Evolutionary conservation across 2,888 invertebrate species (phyloP).

Genomic region (Ptychoptera albimana): DNA sequence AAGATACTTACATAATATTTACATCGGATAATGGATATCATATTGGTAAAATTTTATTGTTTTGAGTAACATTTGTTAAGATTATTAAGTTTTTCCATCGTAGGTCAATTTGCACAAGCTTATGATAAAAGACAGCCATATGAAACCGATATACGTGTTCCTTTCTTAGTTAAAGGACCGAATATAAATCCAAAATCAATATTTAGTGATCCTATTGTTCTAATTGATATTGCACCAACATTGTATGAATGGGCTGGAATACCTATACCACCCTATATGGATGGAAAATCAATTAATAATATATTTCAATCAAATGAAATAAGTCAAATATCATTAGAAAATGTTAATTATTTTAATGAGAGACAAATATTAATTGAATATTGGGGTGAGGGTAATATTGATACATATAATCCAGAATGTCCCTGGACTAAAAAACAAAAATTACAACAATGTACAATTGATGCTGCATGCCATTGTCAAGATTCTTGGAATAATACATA

Average conservation of each 20-base stretch:
- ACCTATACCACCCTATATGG: slow-evolving; percentile 35
- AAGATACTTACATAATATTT: slow-evolving; percentile 65
- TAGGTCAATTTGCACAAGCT: slow-evolving; percentile 72
- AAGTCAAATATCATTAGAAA: background rate
- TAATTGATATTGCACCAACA: slow-evolving; percentile 76
- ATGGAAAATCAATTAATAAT: slow-evolving; percentile 41
- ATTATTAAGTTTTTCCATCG: no score
- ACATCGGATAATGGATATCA: slow-evolving; percentile 89
- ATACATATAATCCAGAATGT: slow-evolving; percentile 42
- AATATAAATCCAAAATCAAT: slow-evolving; percentile 34
- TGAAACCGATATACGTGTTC: slow-evolving; percentile 76
- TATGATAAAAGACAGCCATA: slow-evolving; percentile 84
- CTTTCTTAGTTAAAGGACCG: slow-evolving; percentile 67
- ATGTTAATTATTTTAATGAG: slow-evolving; percentile 9
- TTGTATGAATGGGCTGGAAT: slow-evolving; percentile 53
- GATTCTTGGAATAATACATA: slow-evolving; percentile 75
- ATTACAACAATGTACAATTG: slow-evolving; percentile 44
- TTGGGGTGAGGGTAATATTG: slow-evolving; percentile 52
- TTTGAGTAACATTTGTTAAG: no score
- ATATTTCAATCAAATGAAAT: slow-evolving; percentile 14
- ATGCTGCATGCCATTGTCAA: slow-evolving; percentile 68
- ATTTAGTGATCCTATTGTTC: slow-evolving; percentile 42
- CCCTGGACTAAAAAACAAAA: slow-evolving; percentile 40
- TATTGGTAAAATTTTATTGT: slow-evolving; percentile 30
- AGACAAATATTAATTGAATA: slow-evolving; percentile 60